Base-by-base conservation (phyloP, 2,113 vertebrate genomes). In the Pao palembangensis region DNA sequence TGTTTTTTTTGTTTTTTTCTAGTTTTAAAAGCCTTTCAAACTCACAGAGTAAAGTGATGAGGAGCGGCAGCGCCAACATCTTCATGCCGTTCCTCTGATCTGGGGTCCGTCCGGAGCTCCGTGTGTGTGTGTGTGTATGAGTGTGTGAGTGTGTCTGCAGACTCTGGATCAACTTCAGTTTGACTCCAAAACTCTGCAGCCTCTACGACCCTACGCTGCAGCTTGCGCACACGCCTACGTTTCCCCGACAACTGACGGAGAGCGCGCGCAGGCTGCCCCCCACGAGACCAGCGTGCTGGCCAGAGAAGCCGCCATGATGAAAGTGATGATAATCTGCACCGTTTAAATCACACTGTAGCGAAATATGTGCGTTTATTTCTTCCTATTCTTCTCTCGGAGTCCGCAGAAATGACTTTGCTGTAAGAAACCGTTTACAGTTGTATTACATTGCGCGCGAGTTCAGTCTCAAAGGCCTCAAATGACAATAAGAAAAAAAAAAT, bases 21-120 rank as follows among this genome's bases (percentile, higher is more conserved):
- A 8, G 8, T 12, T 11, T 10, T 12, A 38, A 8, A 38, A 38
- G 11, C 10, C 8, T 38, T 8, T 12, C 11, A 38, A 38, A 74
- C 85, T 88, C 67, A 88, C 88, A 79, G 28, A 88, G 16, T 10
- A 79, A 47, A 20, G 71, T 50, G 70, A 84, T 19, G 71, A 90
- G 80, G 14, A 89, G 73, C 38, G 46, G 69, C 61, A 79, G 64
- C 47, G 34, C 8, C 65, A 76, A 23, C 62, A 76, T 72, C 76
- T 34, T 78, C 71, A 63, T 15, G 34, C 18, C 17, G 25, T 47
- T 55, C 2, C 14, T 43, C 28, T 25, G 54, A 20, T 28, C 19
- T 34, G 12, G 4, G 62, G 2, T 75, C 31, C 19, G 54, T 28
- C 21, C 49, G 15, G 48, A n/a, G 19, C 11, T 65, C 42, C 23